Base-by-base conservation (phyloP, 1,140 invertebrate genomes). In the Pemphigus obesinymphae region DNA sequence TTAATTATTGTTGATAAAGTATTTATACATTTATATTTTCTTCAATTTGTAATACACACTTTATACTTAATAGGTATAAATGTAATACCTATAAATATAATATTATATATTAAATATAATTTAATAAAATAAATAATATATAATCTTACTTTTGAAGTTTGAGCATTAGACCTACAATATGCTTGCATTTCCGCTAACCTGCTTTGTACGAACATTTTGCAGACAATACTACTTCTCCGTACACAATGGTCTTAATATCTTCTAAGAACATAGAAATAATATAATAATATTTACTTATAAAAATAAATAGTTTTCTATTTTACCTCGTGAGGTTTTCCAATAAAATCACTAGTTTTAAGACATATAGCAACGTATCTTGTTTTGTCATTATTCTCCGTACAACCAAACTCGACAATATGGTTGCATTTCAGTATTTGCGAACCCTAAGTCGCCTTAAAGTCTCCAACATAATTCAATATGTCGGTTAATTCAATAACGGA, bases 91-190 rank as follows among this genome's bases (percentile, higher is more conserved):
- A n/a, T n/a, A n/a, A n/a, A n/a, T n/a, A n/a, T n/a, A n/a, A n/a
- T n/a, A n/a, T n/a, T n/a, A n/a, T n/a, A n/a, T n/a, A n/a, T n/a
- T n/a, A n/a, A n/a, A n/a, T n/a, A n/a, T n/a, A n/a, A n/a, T n/a
- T n/a, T n/a, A n/a, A n/a, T n/a, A n/a, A n/a, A n/a, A n/a, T n/a
- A n/a, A n/a, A n/a, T n/a, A n/a, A n/a, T n/a, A n/a, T n/a, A n/a
- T n/a, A n/a, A n/a, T n/a, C 48, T 63, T 63, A 63, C 58, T 63
- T 63, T 63, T 63, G 29, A 63, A 63, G 26, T 63, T 29, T 63
- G 29, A 63, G 26, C 58, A 63, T 63, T 13, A 31, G 4, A 23
- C 58, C 26, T 26, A 63, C 29, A 15, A 63, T 31, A 15, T 63
- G 58, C 11, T 63, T 63, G 58, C 58, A 63, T 63, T 63, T 63